Conservation (phyloP, 2,113 vertebrate species). For the Centropus unirufus region DNA sequence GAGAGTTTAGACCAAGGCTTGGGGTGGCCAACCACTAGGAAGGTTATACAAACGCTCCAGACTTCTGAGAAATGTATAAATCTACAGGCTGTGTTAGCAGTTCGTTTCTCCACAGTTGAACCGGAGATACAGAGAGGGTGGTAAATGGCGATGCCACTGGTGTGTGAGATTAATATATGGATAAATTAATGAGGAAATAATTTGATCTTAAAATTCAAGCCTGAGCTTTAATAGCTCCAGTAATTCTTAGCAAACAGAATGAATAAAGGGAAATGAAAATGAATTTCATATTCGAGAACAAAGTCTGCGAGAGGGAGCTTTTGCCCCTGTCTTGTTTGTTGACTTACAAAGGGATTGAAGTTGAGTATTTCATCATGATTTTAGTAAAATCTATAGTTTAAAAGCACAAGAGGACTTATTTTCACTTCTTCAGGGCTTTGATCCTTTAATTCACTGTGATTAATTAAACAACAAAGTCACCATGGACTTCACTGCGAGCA, state of each 20-base stretch:
- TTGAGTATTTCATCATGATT: not conserved
- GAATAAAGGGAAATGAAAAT: constrained; percentile 47
- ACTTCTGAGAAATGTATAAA: not conserved
- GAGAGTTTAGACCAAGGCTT: not conserved
- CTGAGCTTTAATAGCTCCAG: constrained; percentile 6
- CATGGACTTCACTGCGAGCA: not conserved
- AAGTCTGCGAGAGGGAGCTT: not conserved
- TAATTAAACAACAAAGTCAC: not conserved
- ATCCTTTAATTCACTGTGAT: not conserved
- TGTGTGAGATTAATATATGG: not conserved
- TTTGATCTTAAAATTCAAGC: constrained; percentile 39
- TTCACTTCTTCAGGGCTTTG: not conserved
- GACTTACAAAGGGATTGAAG: not conserved
- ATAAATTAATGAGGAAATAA: not conserved
- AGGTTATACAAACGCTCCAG: not conserved
- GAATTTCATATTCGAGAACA: constrained; percentile 19
- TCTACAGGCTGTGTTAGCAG: not conserved
- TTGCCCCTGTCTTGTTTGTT: not conserved
- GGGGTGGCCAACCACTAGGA: not conserved
- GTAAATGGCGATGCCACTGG: not conserved
- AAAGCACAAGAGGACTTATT: not conserved
- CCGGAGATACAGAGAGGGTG: not conserved
- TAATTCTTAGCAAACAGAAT: constrained; percentile 43
- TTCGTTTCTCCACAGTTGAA: not conserved
- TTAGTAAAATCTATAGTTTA: constrained; percentile 19